These are phyloP conservation scores for Cantharis lateralis DNA, from an alignment of 2,888 invertebrate species.

Conservation along the genomic window DNA sequence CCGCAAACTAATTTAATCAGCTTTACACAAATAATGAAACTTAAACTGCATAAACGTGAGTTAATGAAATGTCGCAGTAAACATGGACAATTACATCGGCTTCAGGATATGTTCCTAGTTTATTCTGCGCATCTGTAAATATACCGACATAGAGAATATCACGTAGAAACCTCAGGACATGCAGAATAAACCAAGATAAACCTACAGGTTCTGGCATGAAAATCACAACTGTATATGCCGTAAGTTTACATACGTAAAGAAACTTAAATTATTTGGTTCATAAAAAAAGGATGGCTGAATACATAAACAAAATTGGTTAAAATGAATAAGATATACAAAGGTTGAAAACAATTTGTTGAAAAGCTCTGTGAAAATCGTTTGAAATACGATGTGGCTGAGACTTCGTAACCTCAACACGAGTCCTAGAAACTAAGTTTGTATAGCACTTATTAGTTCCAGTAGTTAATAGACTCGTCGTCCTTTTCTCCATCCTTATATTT, in stretches of 20 bases:
- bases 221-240: slow-evolving; percentile 7
- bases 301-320: background rate
- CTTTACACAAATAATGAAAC: slow-evolving; percentile 27
- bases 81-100: slow-evolving; percentile 36
- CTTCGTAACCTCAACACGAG: slow-evolving; percentile 41
- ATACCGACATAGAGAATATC: slow-evolving; percentile 23
- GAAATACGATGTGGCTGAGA: slow-evolving; percentile 41
- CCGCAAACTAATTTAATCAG: slow-evolving; percentile 22
- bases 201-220: slow-evolving; percentile 8
- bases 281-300: background rate
- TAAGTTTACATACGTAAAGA: slow-evolving; percentile 11
- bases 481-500: slow-evolving; percentile 5
- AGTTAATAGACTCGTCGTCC: slow-evolving; percentile 23
- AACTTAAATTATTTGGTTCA: background rate
- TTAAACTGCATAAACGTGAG: slow-evolving; percentile 38
- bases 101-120: slow-evolving; percentile 31
- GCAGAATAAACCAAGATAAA: slow-evolving; percentile 22
- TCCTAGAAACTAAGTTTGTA: slow-evolving; percentile 40
- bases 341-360: slow-evolving; percentile 36
- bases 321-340: slow-evolving; percentile 15
- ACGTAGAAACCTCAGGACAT: slow-evolving; percentile 25
- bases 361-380: slow-evolving; percentile 39
- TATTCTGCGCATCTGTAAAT: slow-evolving; percentile 29
- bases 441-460: slow-evolving; percentile 39
- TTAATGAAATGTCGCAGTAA: slow-evolving; percentile 42